Percentiles rank a stretch among this genome's conserved stretches.
Evolutionary conservation across 2,113 vertebrate species (phyloP).

Genomic region (Leptocoma aspasia): DNA sequence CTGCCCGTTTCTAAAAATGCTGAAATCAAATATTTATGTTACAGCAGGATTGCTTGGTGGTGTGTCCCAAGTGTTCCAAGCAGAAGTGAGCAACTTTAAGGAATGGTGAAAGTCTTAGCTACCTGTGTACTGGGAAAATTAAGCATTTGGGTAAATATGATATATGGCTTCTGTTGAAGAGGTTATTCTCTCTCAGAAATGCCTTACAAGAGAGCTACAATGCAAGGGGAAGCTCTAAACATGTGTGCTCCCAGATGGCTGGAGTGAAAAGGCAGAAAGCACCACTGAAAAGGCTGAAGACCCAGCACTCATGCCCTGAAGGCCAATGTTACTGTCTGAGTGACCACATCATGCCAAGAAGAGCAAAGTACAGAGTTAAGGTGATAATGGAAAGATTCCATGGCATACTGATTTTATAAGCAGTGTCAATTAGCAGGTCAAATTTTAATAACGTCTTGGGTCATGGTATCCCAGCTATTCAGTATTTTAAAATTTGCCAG

Average conservation of each 20-base stretch:
- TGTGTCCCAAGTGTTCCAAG: background rate
- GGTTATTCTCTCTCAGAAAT: background rate
- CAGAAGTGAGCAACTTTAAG: background rate
- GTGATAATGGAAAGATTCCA: background rate
- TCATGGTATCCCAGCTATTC: fast-evolving
- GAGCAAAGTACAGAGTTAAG: background rate
- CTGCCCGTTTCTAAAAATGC: background rate
- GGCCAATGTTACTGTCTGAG: fast-evolving
- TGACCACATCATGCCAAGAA: background rate
- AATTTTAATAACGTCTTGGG: background rate
- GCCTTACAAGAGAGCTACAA: background rate
- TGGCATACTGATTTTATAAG: background rate
- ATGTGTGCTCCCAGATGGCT: fast-evolving
- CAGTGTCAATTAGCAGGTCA: background rate
- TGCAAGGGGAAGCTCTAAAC: background rate
- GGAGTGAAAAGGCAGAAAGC: background rate
- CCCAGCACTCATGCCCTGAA: background rate
- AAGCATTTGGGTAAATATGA: background rate
- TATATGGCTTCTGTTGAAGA: background rate
- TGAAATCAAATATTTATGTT: background rate
- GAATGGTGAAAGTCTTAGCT: background rate
- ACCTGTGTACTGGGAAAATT: background rate
- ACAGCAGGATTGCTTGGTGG: background rate
- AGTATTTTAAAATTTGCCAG: background rate
- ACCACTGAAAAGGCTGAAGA: background rate